Conservation (phyloP, 2,113 vertebrate species). For the Clinocottus analis region DNA sequence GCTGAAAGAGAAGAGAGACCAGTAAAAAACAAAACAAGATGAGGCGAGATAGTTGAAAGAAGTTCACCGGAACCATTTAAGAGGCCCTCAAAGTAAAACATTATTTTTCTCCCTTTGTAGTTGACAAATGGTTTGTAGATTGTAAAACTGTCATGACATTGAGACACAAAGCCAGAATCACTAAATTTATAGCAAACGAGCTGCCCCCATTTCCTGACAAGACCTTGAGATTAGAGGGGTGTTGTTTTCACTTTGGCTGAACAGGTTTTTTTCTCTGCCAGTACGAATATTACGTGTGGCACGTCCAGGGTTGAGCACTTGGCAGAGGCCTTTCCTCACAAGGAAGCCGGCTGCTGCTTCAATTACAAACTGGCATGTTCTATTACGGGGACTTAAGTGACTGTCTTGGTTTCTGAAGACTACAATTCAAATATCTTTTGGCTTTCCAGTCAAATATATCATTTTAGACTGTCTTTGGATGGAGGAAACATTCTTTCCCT, state of each 20-base stretch:
- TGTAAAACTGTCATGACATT: constrained; percentile 40
- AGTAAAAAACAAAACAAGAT: not conserved
- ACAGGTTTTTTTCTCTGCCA: constrained; percentile 10
- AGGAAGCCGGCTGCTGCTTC: constrained; percentile 33
- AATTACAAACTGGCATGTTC: constrained; percentile 53
- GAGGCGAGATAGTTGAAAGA: not conserved
- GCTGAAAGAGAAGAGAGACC: constrained; percentile 80
- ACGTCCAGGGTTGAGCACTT: constrained; percentile 13
- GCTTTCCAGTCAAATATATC: constrained; percentile 30
- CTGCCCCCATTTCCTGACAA: constrained; percentile 1
- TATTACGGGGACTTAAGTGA: constrained; percentile 38
- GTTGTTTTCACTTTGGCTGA: constrained; percentile 36
- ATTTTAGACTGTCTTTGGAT: constrained; percentile 17
- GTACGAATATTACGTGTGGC: constrained; percentile 13
- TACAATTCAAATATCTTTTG: constrained; percentile 45
- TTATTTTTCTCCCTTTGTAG: not conserved
- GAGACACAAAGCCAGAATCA: constrained; percentile 21
- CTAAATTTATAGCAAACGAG: constrained; percentile 40
- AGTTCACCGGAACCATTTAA: not conserved
- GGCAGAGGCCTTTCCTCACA: constrained; percentile 34
- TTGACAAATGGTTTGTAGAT: not conserved
- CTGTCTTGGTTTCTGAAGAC: constrained; percentile 37
- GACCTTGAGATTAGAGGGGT: constrained; percentile 42
- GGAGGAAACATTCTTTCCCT: too few relatives aligned
- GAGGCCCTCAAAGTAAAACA: not conserved